Conservation (phyloP, 2,797 vertebrate species). For the Harpia harpyja region DNA sequence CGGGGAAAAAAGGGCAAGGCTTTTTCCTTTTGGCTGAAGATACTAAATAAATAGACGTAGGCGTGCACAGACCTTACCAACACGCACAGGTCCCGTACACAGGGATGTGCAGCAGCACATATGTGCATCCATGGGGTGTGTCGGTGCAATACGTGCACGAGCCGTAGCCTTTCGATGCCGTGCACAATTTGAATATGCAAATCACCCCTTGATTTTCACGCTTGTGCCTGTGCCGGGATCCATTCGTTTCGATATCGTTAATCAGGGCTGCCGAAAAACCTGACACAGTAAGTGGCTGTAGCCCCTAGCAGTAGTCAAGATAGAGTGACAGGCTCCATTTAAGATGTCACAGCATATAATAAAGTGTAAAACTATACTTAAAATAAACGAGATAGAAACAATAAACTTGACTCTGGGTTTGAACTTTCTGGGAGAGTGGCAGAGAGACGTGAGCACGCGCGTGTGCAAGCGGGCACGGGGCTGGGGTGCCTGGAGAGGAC, state of each 20-base stretch:
- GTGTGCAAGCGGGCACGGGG: accelerated
- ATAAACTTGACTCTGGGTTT: slow-evolving; percentile 72
- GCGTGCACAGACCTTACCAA: not conserved
- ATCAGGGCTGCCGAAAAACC: slow-evolving; percentile 73
- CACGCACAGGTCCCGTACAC: accelerated
- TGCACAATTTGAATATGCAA: slow-evolving; percentile 30
- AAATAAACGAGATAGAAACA: slow-evolving; percentile 78
- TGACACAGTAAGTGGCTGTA: slow-evolving; percentile 73
- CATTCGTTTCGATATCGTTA: slow-evolving; percentile 64
- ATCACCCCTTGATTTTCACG: slow-evolving; percentile 19
- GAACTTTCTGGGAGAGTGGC: slow-evolving; percentile 59
- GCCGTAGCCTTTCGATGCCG: not conserved
- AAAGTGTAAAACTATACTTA: slow-evolving; percentile 80
- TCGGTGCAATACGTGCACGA: accelerated
- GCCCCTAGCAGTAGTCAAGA: slow-evolving; percentile 75
- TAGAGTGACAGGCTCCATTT: slow-evolving; percentile 78
- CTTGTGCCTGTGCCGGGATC: slow-evolving; percentile 30
- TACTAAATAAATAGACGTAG: not conserved
- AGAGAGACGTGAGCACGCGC: accelerated
- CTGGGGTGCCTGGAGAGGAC: not conserved
- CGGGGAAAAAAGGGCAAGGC: not conserved
- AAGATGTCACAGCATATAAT: slow-evolving; percentile 78
- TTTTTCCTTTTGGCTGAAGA: not conserved
- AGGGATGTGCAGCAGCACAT: not conserved
- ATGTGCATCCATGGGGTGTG: not conserved